These are phyloP conservation scores for Xiphorhynchus erythropygius DNA, from an alignment of 2,797 vertebrate species.

Conservation along the genomic window DNA sequence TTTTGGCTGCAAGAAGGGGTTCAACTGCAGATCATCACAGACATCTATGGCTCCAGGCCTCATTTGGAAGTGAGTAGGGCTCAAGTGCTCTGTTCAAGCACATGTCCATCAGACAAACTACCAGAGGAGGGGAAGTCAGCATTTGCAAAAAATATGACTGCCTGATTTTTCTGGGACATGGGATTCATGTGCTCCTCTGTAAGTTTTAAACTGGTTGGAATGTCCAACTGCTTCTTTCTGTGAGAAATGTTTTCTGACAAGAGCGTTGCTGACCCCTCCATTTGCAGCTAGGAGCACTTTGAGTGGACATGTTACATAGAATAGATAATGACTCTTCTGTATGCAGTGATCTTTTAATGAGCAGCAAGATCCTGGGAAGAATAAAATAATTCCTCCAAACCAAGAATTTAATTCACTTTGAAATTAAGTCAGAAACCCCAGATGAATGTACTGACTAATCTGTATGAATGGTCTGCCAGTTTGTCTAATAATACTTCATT, in stretches of 20 bases:
- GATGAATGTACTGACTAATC: not conserved
- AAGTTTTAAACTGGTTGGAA: not conserved
- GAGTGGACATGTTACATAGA: not conserved
- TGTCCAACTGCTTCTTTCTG: not conserved
- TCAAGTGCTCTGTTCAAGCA: not conserved
- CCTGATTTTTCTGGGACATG: not conserved
- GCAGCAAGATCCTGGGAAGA: not conserved
- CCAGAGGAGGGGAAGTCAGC: not conserved
- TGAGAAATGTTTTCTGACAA: not conserved
- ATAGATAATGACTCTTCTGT: not conserved
- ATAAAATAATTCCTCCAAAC: not conserved
- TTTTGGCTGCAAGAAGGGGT: not conserved
- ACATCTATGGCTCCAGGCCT: not conserved
- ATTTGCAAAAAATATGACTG: conserved; percentile 7
- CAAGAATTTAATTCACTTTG: not conserved
- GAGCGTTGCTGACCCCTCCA: not conserved
- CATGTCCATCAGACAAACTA: not conserved
- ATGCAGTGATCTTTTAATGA: not conserved
- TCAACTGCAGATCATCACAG: not conserved
- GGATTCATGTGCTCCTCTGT: not conserved
- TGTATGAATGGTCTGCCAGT: not conserved
- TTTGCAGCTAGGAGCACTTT: not conserved
- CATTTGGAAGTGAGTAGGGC: not conserved
- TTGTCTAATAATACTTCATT: not conserved
- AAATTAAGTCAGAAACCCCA: not conserved